Evolutionary conservation across 2,113 vertebrate species (phyloP), one percentile per base, ranked within the genome.

Genomic region (Ochotona curzoniae): DNA sequence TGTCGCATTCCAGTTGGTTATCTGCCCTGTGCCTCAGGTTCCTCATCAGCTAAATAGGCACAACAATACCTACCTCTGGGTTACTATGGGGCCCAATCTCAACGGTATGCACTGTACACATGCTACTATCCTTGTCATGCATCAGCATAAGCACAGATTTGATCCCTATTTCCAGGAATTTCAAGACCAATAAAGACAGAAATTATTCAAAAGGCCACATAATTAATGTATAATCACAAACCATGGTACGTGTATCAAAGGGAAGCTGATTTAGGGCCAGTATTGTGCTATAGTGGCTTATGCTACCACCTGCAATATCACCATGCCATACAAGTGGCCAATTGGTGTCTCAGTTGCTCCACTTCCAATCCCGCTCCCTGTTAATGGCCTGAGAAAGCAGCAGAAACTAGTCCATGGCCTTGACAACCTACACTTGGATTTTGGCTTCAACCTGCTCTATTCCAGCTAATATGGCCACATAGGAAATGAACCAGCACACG

Each of bases 121-220:
- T 15, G 30, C 61, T 49, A 70, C 79, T 57, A 75, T 54, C 3
- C 13, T 90, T 49, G 54, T 10, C 12, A 83, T 20, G n/a, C 47
- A 15, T 30, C 51, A 84, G 91, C 79, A 74, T 47, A 60, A 47
- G 9, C 54, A 82, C 20, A 87, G 11, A 73, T n/a, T 23, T 51
- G 32, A 88, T 35, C 30, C 2, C 8, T 61, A 10, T 21, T 51
- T 86, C 93, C 5, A 28, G 49, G 57, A 93, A 89, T 63, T 74
- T 26, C 81, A 21, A 90, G 30, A 93, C 28, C 47, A 91, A 17
- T 12, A 83, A 73, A 81, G 38, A 51, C 83, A 32, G 30, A 12
- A 85, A 70, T 81, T 85, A 81, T 25, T 57, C 64, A 92, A 89
- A 93, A 44, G 44, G 38, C 28, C 66, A 83, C 2, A 79, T 30